Conservation (phyloP, 1,140 invertebrate species). For the Ectropis grisescens region DNA sequence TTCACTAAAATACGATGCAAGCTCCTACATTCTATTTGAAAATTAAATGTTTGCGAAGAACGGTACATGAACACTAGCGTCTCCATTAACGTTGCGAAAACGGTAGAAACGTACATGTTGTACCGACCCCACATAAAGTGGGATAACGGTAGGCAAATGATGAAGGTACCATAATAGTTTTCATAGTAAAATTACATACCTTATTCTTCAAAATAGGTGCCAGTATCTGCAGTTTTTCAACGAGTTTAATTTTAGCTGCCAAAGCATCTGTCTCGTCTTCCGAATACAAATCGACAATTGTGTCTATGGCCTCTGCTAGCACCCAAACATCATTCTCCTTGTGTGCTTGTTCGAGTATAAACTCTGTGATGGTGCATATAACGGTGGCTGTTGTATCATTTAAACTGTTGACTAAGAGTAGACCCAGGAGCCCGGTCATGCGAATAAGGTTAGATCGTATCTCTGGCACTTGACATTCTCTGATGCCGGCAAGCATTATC, state of each 20-base stretch:
- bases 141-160: too few species aligned
- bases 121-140: too few species aligned
- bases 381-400: conserved; percentile 35
- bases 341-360: conserved; percentile 68
- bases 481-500: conserved; percentile 73
- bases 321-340: conserved; percentile 76
- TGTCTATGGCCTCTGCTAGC: conserved; percentile 80
- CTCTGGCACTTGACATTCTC: conserved; percentile 69
- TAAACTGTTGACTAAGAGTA: conserved; percentile 44
- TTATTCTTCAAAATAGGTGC: conserved; percentile 75
- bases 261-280: conserved; percentile 81
- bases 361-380: conserved; percentile 56
- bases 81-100: too few species aligned
- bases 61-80: too few species aligned
- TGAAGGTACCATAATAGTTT: too few species aligned
- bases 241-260: conserved; percentile 73
- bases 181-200: too few species aligned
- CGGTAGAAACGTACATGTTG: too few species aligned
- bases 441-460: conserved; percentile 78
- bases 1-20: too few species aligned
- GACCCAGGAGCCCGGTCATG: conserved; percentile 75
- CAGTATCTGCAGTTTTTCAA: conserved; percentile 71
- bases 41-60: too few species aligned
- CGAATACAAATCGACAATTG: conserved; percentile 82
- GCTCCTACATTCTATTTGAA: too few species aligned